Base-by-base conservation (phyloP, 1,140 invertebrate genomes). In the Drosophila chauvacae region DNA sequence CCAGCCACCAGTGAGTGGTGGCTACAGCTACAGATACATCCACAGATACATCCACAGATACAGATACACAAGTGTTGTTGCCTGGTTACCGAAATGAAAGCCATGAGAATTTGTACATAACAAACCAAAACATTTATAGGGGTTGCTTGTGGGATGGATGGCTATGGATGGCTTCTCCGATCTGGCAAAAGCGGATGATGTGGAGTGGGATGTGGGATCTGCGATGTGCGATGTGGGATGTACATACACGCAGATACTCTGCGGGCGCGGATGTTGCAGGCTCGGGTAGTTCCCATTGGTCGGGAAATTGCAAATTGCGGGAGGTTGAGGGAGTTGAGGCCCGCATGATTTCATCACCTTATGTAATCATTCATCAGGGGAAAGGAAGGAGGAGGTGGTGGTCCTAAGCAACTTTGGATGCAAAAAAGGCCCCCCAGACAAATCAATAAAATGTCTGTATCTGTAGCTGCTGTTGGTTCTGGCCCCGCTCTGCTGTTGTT, bases 331-430 rank as follows among this genome's bases (percentile, higher is more conserved):
- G 20, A 13, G 50, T 51, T 33, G 28, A 37, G 59, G 50, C 84
- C 84, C 85, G 84, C 85, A 88, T 88, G 80, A 88, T 90, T 90
- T 84, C 85, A 90, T 87, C 83, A 70, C 64, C 76, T 71, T 78
- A 72, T 78, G 73, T 61, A 71, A 72, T 57, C 44, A 57, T 51
- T 57, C 44, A 57, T 51, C 42, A 7, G 1, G 48, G 2, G 20
- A 20, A 20, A 20, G n/a, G n/a, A 16, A 26, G 28, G 6, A 28
- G 26, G 26, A 28, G 26, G 28, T 28, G 28, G 6, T 28, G 28
- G 6, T 28, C 28, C 28, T 28, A 28, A 28, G 28, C 48, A 33
- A 7, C 48, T 26, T 59, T 60, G 72, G 76, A 81, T 88, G 84
- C 80, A 84, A 62, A 65, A 33, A 53, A 66, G 85, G 62, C 76